Evolutionary conservation across 1,140 invertebrate species (phyloP), one percentile per base, ranked within the genome.

Genomic region (Aphis craccivora): DNA sequence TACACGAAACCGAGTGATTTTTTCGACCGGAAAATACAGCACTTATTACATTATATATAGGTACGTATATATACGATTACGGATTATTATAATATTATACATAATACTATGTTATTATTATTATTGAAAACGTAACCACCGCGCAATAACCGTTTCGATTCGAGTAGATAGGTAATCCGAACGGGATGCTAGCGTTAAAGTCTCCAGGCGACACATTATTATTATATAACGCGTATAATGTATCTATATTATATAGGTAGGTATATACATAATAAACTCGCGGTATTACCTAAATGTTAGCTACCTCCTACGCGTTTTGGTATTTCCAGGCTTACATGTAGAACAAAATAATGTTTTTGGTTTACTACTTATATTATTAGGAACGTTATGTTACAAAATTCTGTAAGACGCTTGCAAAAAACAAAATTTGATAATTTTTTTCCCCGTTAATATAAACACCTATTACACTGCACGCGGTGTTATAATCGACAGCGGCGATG

Each of bases 141-240:
- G 30, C 43, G 40, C 37, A 18, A 67, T 67, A 67, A 67, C 23
- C 6, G 86, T 87, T 20, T 48, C 45, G 30, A 48, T 25, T 4
- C 9, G 83, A 40, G 22, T 40, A 43, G 22, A n/a, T n/a, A 84
- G 30, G 60, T 67, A 25, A 45, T 43, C 40, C 30, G 86, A 89
- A 89, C 48, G 48, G 35, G 51, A 60, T 88, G 35, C 45, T 37
- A 25, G 89, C 89, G 55, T 90, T 90, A 67, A 90, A 90, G 89
- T 90, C 89, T 90, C 89, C 89, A 14, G 89, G 53, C 89, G 35
- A 43, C 55, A 88, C 60, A 67, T n/a, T 67, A n/a, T n/a, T 60
- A 30, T 51, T 88, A 88, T 84, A 37, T 23, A 84, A 84, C 35
- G n/a, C 35, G 35, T 81, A 37, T 81, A 81, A 67, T 67, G n/a